Evolutionary conservation across 2,113 vertebrate species (phyloP).

Genomic region (Propithecus coquereli): DNA sequence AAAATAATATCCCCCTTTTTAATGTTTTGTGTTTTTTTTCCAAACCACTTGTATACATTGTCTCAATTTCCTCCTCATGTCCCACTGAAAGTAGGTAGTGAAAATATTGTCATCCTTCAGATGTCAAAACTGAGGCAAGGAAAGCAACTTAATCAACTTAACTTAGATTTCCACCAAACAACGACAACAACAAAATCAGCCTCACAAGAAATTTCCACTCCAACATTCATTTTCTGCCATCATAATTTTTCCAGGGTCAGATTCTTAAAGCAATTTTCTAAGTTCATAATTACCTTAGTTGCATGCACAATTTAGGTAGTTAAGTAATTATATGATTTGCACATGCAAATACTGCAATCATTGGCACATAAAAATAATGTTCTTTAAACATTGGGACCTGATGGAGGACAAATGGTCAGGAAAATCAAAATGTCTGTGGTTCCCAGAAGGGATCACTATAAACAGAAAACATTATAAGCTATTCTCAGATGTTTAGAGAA

Average conservation of each 20-base stretch:
- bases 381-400: slow-evolving; percentile 66
- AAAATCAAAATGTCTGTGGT: slow-evolving; percentile 75
- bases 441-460: slow-evolving; percentile 50
- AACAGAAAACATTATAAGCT: slow-evolving; percentile 48
- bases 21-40: neutral
- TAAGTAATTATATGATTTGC: slow-evolving; percentile 78
- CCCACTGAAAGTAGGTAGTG: neutral
- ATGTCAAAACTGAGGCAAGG: slow-evolving; percentile 39
- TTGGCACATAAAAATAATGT: slow-evolving; percentile 74
- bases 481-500: slow-evolving; percentile 35
- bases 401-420: slow-evolving; percentile 69
- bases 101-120: slow-evolving; percentile 55
- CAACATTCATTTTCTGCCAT: slow-evolving; percentile 66
- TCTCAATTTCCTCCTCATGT: neutral
- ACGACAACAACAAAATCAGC: slow-evolving; percentile 62
- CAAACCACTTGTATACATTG: neutral
- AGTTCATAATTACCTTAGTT: slow-evolving; percentile 74
- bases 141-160: slow-evolving; percentile 52
- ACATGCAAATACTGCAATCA: slow-evolving; percentile 76
- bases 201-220: slow-evolving; percentile 58
- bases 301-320: slow-evolving; percentile 76
- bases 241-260: slow-evolving; percentile 71
- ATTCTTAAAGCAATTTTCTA: slow-evolving; percentile 71
- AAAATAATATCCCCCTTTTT: neutral
- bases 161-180: slow-evolving; percentile 45